Evolutionary conservation across 2,888 invertebrate species (phyloP).

Genomic region (Parnassius glacialis): DNA sequence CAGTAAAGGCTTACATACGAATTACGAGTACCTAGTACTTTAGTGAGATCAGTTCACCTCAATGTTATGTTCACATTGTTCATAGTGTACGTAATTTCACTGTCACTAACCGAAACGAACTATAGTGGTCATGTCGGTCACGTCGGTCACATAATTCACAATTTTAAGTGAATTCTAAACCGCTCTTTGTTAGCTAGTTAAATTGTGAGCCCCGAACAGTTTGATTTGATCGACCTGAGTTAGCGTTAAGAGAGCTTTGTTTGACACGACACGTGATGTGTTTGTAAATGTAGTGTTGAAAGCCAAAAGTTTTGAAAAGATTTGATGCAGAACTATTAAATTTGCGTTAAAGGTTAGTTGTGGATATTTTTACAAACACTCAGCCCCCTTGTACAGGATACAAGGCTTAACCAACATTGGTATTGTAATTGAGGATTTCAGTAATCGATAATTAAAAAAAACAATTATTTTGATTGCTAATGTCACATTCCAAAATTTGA

Average conservation of each 20-base stretch:
- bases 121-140: slow-evolving; percentile 18
- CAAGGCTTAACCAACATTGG: too few relatives aligned
- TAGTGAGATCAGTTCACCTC: too few relatives aligned
- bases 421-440: too few relatives aligned
- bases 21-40: too few relatives aligned
- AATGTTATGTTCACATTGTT: neutral
- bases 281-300: slow-evolving; percentile 21
- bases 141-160: slow-evolving; percentile 24
- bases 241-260: slow-evolving; percentile 23
- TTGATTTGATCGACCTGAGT: slow-evolving; percentile 22
- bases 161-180: slow-evolving; percentile 26
- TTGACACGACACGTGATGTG: slow-evolving; percentile 18
- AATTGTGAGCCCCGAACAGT: slow-evolving; percentile 20
- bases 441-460: too few relatives aligned
- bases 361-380: too few relatives aligned
- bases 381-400: too few relatives aligned
- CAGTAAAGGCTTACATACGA: too few relatives aligned
- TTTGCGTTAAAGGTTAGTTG: too few relatives aligned
- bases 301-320: slow-evolving; percentile 15
- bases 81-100: slow-evolving; percentile 2
- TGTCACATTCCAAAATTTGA: too few relatives aligned
- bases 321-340: neutral
- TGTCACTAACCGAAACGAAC: slow-evolving; percentile 1
- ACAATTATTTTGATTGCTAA: too few relatives aligned
- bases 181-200: slow-evolving; percentile 22